A percentile compares a stretch with the other conserved stretches of the same genome.
phyloP scores from a whole-genome alignment of 2,113 vertebrate species.

The Oncorhynchus gorbuscha region DNA sequence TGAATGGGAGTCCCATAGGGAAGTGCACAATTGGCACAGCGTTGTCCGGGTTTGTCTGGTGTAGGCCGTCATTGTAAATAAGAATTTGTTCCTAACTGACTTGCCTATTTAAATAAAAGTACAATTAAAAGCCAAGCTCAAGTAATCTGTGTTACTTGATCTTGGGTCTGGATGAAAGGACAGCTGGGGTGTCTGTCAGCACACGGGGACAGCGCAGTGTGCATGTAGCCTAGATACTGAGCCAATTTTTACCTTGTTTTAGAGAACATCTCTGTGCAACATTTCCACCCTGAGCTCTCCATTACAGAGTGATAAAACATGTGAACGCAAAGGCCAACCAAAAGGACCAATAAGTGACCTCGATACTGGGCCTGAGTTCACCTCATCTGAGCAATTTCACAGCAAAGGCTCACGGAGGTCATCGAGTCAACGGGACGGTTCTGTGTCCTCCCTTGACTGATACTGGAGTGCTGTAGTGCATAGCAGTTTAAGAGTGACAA shows the following conservation, averaged over 20 bases:
- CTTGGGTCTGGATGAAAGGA: conserved; percentile 44
- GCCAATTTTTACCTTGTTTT: background rate
- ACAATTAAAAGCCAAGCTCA: background rate
- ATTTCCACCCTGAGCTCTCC: conserved; percentile 17
- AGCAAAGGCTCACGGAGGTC: conserved; percentile 40
- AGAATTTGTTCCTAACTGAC: no score
- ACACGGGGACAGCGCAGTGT: no score
- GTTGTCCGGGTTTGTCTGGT: no score
- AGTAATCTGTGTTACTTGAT: conserved; percentile 30
- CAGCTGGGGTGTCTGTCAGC: conserved; percentile 9
- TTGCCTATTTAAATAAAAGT: no score
- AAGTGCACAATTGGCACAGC: no score
- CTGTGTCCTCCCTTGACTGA: conserved; percentile 21
- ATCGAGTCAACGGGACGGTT: conserved; percentile 24
- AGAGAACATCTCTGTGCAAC: background rate
- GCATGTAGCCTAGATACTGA: background rate
- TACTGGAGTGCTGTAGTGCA: conserved; percentile 11
- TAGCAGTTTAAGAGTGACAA: conserved; percentile 28
- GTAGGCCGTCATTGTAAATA: no score
- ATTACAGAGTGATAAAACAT: conserved; percentile 27
- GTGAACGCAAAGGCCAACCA: conserved; percentile 22
- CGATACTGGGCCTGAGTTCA: conserved; percentile 1
- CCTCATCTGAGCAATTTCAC: conserved; percentile 23
- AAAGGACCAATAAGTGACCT: conserved; percentile 20
- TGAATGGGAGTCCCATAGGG: no score